Evolutionary conservation across 2,797 vertebrate genomes (phyloP).

Genomic region (Cynopterus sphinx): DNA sequence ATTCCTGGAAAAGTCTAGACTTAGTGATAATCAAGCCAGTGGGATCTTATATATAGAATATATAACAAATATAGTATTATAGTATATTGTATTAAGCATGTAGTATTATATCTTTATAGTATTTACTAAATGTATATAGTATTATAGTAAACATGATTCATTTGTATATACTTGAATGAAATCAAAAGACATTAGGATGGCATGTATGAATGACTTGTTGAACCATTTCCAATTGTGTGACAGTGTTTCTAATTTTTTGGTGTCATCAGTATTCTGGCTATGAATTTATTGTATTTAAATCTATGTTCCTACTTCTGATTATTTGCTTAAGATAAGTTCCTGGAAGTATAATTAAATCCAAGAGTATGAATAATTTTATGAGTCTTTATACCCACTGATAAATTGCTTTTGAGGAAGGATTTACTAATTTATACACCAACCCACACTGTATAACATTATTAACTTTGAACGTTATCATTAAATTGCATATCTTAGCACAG

Average conservation of each 20-base stretch:
- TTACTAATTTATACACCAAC: neutral
- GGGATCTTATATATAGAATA: neutral
- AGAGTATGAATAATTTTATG: constrained; percentile 29
- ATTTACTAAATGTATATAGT: neutral
- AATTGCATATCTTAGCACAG: neutral
- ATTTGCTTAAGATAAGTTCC: constrained; percentile 24
- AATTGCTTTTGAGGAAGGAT: constrained; percentile 14
- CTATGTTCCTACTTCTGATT: neutral
- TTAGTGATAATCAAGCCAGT: neutral
- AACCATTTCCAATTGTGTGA: neutral
- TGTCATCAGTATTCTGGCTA: neutral
- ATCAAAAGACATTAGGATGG: neutral
- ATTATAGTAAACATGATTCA: neutral
- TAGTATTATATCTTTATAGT: neutral
- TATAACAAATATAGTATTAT: neutral
- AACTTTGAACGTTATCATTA: neutral
- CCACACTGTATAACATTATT: neutral
- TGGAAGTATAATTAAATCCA: constrained; percentile 23
- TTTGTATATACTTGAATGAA: neutral
- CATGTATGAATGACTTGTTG: neutral
- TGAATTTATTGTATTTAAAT: constrained; percentile 19
- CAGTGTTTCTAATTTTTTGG: constrained; percentile 1
- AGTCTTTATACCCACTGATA: neutral
- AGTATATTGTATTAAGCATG: neutral
- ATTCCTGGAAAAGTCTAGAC: neutral